Evolutionary conservation across 2,113 vertebrate genomes (phyloP), one percentile per base, ranked within the genome.

Genomic region (Eretmochelys imbricata): DNA sequence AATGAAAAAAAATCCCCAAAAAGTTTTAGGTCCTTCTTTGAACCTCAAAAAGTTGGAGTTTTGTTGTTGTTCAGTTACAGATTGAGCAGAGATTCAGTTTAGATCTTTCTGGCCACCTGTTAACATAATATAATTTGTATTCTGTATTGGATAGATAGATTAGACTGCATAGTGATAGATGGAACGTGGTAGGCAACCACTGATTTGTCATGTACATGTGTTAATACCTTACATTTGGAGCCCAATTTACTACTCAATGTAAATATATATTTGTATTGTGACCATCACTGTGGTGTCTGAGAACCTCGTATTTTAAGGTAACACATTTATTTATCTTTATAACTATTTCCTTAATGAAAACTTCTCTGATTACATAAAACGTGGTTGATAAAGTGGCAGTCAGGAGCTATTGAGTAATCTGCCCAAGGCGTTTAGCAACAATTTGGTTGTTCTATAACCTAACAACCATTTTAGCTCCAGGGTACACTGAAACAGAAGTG

Each of bases 361-460:
- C 17, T 96, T 98, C 86, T 76, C 87, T 91, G 48, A 72, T 95
- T 50, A 97, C 2, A 10, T 93, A 87, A 93, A 75, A 82, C 87
- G 69, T 62, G 80, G 84, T 93, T 97, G 93, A 90, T 93, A 94
- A 84, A 97, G 90, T 95, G 87, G 88, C 82, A 94, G 94, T 89
- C 89, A 97, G 91, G 94, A 89, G 65, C 25, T 98, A 95, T 84
- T 94, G 92, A 96, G 96, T 93, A 96, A 95, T 94, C 94, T 95
- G 94, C 92, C 80, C 35, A 78, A 96, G 95, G 96, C 90, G 78
- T 96, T 97, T 93, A 95, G 89, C 91, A 96, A 97, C 97, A 95
- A 98, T 98, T 96, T 97, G 91, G 95, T 98, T 98, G 90, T 97
- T 98, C 98, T 97, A 88, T 98, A 96, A 97, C 88, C 96, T 97